Evolutionary conservation across 2,888 invertebrate species (phyloP).

Genomic region (Trisateles emortualis): DNA sequence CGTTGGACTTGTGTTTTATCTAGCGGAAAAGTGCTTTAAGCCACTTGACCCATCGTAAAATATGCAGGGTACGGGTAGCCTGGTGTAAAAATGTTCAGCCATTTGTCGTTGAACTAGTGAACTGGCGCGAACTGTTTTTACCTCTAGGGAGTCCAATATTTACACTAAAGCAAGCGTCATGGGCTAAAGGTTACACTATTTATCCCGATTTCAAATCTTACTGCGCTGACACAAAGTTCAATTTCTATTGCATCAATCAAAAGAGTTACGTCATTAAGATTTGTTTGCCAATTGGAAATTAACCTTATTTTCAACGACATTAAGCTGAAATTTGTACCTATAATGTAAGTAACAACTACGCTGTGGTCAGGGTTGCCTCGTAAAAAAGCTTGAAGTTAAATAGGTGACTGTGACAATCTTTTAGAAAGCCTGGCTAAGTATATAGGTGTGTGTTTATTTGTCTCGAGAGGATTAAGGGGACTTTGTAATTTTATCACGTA

Average conservation of each 20-base stretch:
- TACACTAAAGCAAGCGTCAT: slow-evolving; percentile 1
- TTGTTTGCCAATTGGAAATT: too few species aligned
- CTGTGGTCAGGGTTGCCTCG: background rate
- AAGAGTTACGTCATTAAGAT: too few species aligned
- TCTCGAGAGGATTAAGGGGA: background rate
- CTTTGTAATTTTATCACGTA: slow-evolving; percentile 2
- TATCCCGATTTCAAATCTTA: background rate
- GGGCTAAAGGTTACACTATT: background rate
- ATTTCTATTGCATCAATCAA: background rate
- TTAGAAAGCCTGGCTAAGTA: slow-evolving; percentile 2
- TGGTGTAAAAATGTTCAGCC: slow-evolving; percentile 51
- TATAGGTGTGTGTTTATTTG: background rate
- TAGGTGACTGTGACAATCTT: slow-evolving; percentile 1
- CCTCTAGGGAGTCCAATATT: slow-evolving; percentile 16
- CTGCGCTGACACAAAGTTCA: background rate
- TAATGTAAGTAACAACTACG: too few species aligned
- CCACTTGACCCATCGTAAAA: slow-evolving; percentile 60
- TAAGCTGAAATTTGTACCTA: too few species aligned
- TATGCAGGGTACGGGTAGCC: slow-evolving; percentile 48
- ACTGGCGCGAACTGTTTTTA: slow-evolving; percentile 17
- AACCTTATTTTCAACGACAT: too few species aligned
- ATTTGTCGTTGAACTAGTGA: slow-evolving; percentile 44
- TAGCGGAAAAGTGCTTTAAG: slow-evolving; percentile 58
- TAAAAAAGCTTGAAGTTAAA: background rate
- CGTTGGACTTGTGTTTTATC: slow-evolving; percentile 48